These are phyloP conservation scores for Falco cherrug DNA, from an alignment of 2,797 vertebrate genomes.

Conservation along the genomic window DNA sequence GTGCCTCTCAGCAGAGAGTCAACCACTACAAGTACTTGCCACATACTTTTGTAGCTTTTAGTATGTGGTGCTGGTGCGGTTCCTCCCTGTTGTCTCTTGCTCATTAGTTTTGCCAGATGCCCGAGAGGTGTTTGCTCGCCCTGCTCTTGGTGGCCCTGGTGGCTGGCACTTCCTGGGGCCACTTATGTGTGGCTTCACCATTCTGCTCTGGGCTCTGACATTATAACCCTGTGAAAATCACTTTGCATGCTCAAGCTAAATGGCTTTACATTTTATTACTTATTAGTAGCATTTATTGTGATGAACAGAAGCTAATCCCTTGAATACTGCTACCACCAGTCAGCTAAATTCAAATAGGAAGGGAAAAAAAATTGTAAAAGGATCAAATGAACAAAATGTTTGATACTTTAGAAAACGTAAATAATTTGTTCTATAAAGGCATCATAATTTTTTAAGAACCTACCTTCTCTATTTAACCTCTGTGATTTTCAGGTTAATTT, in stretches of 20 bases:
- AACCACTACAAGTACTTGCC: background rate
- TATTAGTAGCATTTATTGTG: background rate
- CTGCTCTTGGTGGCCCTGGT: background rate
- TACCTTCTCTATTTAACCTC: background rate
- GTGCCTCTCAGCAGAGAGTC: background rate
- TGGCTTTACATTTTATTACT: background rate
- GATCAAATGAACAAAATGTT: background rate
- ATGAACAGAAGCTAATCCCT: background rate
- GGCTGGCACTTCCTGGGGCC: background rate
- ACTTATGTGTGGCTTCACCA: fast-evolving
- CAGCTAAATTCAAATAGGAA: background rate
- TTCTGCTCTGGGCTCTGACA: background rate
- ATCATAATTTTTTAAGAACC: background rate
- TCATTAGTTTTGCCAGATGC: background rate
- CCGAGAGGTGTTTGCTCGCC: background rate
- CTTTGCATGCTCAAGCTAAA: background rate
- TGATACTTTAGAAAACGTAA: background rate
- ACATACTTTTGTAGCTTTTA: background rate
- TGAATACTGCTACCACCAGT: background rate
- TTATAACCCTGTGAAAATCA: background rate
- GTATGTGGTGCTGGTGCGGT: background rate
- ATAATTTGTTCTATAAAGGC: background rate
- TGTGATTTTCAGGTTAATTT: background rate
- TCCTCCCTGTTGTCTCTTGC: background rate
- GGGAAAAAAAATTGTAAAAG: background rate